Base-by-base conservation (phyloP, 1,140 invertebrate genomes). In the Drosophila quadrilineata region DNA sequence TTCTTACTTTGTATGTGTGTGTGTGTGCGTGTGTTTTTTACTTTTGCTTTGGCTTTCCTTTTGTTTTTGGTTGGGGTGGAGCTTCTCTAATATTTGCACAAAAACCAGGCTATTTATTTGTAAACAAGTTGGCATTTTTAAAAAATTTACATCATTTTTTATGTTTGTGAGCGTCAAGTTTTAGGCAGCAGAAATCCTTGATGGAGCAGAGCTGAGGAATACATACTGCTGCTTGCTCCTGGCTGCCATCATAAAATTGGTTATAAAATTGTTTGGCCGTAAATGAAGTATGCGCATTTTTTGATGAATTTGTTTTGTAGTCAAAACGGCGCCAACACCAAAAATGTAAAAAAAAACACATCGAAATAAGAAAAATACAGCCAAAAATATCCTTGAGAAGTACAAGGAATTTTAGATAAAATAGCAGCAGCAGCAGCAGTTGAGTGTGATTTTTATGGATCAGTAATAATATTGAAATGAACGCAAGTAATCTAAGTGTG, bases 201-300 rank as follows among this genome's bases (percentile, higher is more conserved):
- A n/a, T n/a, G 12, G 6, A 0, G n/a, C 1, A 8, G 28, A 3
- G 8, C n/a, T 8, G 22, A 21, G 38, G 41, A 35, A n/a, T n/a
- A n/a, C n/a, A n/a, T n/a, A n/a, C n/a, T n/a, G n/a, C n/a, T n/a
- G n/a, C n/a, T n/a, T n/a, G n/a, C n/a, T n/a, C n/a, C 40, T 54
- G 6, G 50, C 50, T 57, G 35, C 17, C 53, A 63, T 46, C 71
- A 71, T 80, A 71, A 80, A 80, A 80, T 80, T 64, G 75, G 75
- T 80, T 80, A 75, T 82, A 80, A 80, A 82, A 75, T 69, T 80
- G 70, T 76, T 82, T 69, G 53, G 70, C 69, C 68, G 76, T 72
- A 57, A 76, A 76, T 72, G 54, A 82, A 76, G 77, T 84, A 57
- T 79, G 48, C 58, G 54, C 75, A 72, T 82, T 52, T 82, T 76